phyloP scores from a whole-genome alignment of 1,140 invertebrate genomes.

The Drosophila novamexicana region DNA sequence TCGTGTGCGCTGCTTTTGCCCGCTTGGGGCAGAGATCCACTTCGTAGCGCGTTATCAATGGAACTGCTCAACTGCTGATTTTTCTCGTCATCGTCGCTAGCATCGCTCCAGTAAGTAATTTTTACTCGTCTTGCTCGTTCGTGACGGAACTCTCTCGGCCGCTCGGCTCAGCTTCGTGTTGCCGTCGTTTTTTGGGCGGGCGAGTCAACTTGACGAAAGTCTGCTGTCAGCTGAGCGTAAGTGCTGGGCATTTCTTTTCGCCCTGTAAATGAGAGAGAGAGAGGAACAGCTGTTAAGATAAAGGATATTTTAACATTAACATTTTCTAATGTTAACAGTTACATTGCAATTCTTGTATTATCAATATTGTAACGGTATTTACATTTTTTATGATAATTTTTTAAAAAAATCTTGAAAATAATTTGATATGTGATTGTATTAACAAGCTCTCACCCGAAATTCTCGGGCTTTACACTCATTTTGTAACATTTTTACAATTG shows the following conservation, averaged over 20 bases:
- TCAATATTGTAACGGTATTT: too few relatives aligned
- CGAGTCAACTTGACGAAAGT: slow-evolving; percentile 36
- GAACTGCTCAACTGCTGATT: slow-evolving; percentile 71
- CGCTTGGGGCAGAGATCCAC: slow-evolving; percentile 55
- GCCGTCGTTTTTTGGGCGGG: slow-evolving; percentile 14
- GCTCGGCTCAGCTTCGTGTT: slow-evolving; percentile 19
- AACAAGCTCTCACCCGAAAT: too few relatives aligned
- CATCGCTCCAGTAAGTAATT: slow-evolving; percentile 66
- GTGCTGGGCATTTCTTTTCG: not conserved
- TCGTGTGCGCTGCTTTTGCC: slow-evolving; percentile 44
- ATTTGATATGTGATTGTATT: too few relatives aligned
- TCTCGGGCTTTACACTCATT: too few relatives aligned
- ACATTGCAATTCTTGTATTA: too few relatives aligned
- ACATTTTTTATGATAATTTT: too few relatives aligned
- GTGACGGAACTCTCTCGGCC: slow-evolving; percentile 20
- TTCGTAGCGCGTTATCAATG: slow-evolving; percentile 79
- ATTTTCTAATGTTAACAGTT: not conserved
- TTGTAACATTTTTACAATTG: too few relatives aligned
- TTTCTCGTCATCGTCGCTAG: slow-evolving; percentile 77
- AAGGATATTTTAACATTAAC: slow-evolving; percentile 13
- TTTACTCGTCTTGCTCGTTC: slow-evolving; percentile 18
- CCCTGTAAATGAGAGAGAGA: slow-evolving; percentile 2
- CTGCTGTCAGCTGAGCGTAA: not conserved
- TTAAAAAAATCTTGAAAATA: too few relatives aligned
- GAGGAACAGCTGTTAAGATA: not conserved